Evolutionary conservation across 2,888 invertebrate species (phyloP), one percentile per base, ranked within the genome.

Genomic region (Helobdella robusta): DNA sequence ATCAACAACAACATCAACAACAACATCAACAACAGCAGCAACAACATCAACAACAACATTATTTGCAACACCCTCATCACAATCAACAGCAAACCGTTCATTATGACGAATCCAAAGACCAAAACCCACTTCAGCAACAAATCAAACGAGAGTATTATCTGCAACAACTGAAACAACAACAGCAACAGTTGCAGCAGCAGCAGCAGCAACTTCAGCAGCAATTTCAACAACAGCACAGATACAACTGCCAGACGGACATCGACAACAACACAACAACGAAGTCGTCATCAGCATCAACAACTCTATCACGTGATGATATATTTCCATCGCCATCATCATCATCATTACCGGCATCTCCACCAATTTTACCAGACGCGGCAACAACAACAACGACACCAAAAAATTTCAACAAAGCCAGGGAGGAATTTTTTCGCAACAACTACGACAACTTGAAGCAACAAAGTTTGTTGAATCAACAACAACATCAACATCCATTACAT

Each of bases 21-120:
- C 28, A 56, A 56, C 56, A 56, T n/a, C 28, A 25, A n/a, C 32
- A 30, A 32, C 32, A 30, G 56, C 30, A 56, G 32, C 8, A n/a
- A n/a, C 56, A 56, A 30, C n/a, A n/a, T n/a, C n/a, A n/a, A n/a
- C 50, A 50, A 50, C 50, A 50, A 50, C 50, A 50, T 23, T 18
- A 8, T 5, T 50, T 50, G 5, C 50, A 50, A 50, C 50, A 50
- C n/a, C 5, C n/a, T 4, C 50, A 50, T 23, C 50, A 23, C 15
- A 11, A 11, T 40, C 15, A 15, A 40, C 44, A 11, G 44, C 11
- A 15, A n/a, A 11, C 15, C 15, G 44, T 15, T n/a, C 11, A 40
- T n/a, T 15, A 40, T 40, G 44, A 11, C 11, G 44, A 40, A 15
- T 40, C 15, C 20, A n/a, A 50, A 50, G 20, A 50, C 6, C 50